Base-by-base conservation (phyloP, 1,140 invertebrate genomes). In the Tetragnatha versicolor region DNA sequence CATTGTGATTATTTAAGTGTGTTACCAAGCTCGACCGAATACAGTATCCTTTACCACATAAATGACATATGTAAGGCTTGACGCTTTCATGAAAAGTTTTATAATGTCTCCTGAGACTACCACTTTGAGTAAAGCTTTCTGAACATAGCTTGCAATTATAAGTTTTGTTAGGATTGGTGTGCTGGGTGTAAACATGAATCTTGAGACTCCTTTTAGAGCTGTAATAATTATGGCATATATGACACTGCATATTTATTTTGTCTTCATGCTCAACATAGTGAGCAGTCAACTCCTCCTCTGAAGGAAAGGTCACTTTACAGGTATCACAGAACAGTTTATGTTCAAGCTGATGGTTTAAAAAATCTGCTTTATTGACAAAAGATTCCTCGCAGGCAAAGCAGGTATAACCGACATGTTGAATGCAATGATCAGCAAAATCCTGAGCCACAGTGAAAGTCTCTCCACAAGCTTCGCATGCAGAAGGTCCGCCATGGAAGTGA, bases 211-310 rank as follows among this genome's bases (percentile, higher is more conserved):
- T 20, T 49, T 35, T 68, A 2, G 42, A 49, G 10, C 17, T 49
- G 10, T 31, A 68, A 49, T 68, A 68, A 20, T 51, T 47, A 3
- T 29, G n/a, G 14, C 65, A 68, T 20, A 68, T n/a, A 17, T 68
- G 6, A 35, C 65, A 68, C 12, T 68, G 25, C 25, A 49, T n/a
- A n/a, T 33, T 31, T 10, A 58, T 58, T 17, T 68, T 51, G 5
- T 39, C 25, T 4, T 68, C 29, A 22, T 68, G 65, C 0, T 12
- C 17, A 17, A 22, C n/a, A 1, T 3, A 17, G 14, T 68, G 65
- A 7, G 35, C 25, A 4, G 17, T 7, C 5, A 47, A 20, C n/a
- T 68, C 65, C 17, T 68, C 37, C 29, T 68, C 27, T 1, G 42
- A 49, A 7, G 1, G 5, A 33, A 68, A 68, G 7, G 29, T 49